Base-by-base conservation (phyloP, 2,888 invertebrate genomes). In the Cremastinae sp. region DNA sequence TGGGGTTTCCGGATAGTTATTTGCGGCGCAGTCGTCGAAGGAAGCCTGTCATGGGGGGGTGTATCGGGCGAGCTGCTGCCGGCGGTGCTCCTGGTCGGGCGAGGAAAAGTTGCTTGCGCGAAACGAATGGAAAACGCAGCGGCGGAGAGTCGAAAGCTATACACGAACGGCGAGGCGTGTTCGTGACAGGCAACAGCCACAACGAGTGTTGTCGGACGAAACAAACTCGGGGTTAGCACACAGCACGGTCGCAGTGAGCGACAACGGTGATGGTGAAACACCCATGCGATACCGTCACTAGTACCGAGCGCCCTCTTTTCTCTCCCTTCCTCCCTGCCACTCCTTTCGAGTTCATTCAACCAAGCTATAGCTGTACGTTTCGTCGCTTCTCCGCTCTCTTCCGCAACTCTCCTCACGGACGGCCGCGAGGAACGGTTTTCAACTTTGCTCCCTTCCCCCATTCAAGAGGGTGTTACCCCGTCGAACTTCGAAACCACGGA, bases 181-280 rank as follows among this genome's bases (percentile, higher is more conserved):
- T 80, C 70, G 69, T 81, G 84, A 84, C 84, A 84, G 84, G 65
- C 80, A 80, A 81, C 84, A 81, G 78, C 84, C 83, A 71, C 84
- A 84, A 83, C 81, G 81, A 70, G 58, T 81, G 81, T 70, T 54
- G 20, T 64, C 20, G 61, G 41, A 75, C 54, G 65, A 61, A 75
- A 75, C 75, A 61, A 73, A 76, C 61, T 73, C 62, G 41, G 43
- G 45, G 51, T 68, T 12, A 41, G 36, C 49, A 51, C 41, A 20
- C 14, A 54, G 53, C 53, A 20, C 41, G 14, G 12, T 14, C 36
- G 38, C 12, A 66, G 56, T 56, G 36, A 54, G 75, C 45, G 58
- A 71, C 71, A 71, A 73, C 71, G 61, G 75, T 58, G 28, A 72
- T 62, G 53, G 70, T 38, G 65, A 61, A 62, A 71, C 56, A 61